Evolutionary conservation across 64 coral and sea anemone species (phyloP), one percentile per base, ranked within the genome.

Genomic region (Montipora capricornis): DNA sequence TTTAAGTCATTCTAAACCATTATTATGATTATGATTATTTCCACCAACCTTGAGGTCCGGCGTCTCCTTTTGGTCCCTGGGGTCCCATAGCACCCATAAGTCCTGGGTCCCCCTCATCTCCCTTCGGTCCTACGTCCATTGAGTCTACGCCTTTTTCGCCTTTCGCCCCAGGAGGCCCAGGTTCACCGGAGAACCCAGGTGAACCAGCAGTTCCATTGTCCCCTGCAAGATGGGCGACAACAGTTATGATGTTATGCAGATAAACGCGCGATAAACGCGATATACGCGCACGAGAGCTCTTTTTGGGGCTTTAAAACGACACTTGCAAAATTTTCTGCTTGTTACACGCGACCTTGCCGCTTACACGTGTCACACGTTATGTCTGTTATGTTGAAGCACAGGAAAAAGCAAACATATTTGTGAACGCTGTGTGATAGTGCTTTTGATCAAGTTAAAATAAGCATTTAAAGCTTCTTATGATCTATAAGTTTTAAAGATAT

Each of bases 21-120:
- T 55, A 10, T 15, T 14, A 4, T 9, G 13, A 11, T 16, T 37
- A 37, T 37, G 37, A 37, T 37, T 37, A 37, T 20, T 68, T 53
- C 81, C 37, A 87, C 11, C 68, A 51, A 86, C 93, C 93, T 95
- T 61, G 58, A 10, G 88, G 17, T 37, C 93, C 93, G 46, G 9
- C n/a, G n/a, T 90, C 80, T 44, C 93, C 93, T 45, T 6, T 2
- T 12, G 5, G 58, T 19, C 90, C 90, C 7, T 45, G 50, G 6
- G 19, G 8, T 16, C 90, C 90, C 12, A 8, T 7, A 0, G 37
- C 3, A n/a, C 80, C 90, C 0, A 3, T 6, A 5, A 8, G 6
- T 24, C 90, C 90, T 48, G 26, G 69, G 3, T 4, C 68, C 19
- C 90, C 90, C 51, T 76, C 83, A 3, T 22, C 52, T 26, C 90